Evolutionary conservation across 2,797 vertebrate species (phyloP).

Genomic region (Limnodromus scolopaceus): DNA sequence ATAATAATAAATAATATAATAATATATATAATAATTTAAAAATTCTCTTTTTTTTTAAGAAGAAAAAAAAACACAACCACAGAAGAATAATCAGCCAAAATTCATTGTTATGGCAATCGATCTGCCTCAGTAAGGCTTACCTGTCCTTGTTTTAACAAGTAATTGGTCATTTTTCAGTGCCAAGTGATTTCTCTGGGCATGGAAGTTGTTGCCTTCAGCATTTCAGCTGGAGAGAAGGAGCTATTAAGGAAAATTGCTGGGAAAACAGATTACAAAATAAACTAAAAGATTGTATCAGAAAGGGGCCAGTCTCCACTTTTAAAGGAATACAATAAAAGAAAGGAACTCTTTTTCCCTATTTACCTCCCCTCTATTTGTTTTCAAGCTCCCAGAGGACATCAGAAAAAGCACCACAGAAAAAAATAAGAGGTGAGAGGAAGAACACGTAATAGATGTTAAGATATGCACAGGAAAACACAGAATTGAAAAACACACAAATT

Average conservation of each 20-base stretch:
- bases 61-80: background rate
- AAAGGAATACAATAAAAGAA: background rate
- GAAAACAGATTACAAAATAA: background rate
- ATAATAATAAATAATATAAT: no score
- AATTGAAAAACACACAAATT: background rate
- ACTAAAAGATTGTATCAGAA: background rate
- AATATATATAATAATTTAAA: no score
- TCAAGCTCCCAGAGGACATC: background rate
- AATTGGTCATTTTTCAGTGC: background rate
- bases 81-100: background rate
- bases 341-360: background rate
- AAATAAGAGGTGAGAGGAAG: background rate
- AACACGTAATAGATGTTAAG: background rate
- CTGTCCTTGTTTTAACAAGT: background rate
- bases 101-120: background rate
- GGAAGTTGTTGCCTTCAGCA: background rate
- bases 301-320: background rate
- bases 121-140: background rate
- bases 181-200: background rate
- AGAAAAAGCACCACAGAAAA: background rate
- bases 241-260: background rate
- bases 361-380: background rate
- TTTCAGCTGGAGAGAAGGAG: background rate
- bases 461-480: slow-evolving; percentile 10
- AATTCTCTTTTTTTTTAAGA: no score